Evolutionary conservation across 2,888 invertebrate genomes (phyloP).

Genomic region (Phrixothrix hirtus): DNA sequence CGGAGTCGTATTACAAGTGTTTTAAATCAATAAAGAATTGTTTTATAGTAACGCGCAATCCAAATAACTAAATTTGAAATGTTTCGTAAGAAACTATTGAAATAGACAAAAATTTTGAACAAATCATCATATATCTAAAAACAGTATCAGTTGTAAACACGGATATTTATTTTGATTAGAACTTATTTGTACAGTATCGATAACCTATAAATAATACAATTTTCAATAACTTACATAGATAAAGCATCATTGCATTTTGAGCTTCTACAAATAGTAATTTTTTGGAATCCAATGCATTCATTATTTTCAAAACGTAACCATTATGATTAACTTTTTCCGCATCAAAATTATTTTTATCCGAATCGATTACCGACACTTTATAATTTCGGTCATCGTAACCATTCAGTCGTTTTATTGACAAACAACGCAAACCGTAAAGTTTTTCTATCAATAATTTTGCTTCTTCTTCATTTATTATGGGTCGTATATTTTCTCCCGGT

Average conservation of each 20-base stretch:
- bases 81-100: too few species aligned
- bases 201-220: too few species aligned
- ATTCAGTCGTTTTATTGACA: slow-evolving; percentile 64
- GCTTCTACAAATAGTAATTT: slow-evolving; percentile 70
- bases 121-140: too few species aligned
- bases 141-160: too few species aligned
- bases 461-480: slow-evolving; percentile 59
- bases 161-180: too few species aligned
- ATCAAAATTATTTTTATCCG: slow-evolving; percentile 63
- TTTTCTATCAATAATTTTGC: slow-evolving; percentile 61
- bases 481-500: slow-evolving; percentile 64
- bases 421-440: slow-evolving; percentile 66
- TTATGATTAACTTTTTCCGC: slow-evolving; percentile 59
- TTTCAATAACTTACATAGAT: slow-evolving; percentile 69
- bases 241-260: slow-evolving; percentile 74
- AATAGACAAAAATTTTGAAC: too few species aligned
- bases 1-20: too few species aligned
- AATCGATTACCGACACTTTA: slow-evolving; percentile 63
- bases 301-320: slow-evolving; percentile 80
- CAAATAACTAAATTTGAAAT: too few species aligned
- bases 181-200: too few species aligned
- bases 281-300: slow-evolving; percentile 80
- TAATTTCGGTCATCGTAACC: slow-evolving; percentile 83
- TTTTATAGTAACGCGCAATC: too few species aligned
- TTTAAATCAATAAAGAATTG: too few species aligned